A percentile compares a stretch with the other conserved stretches of the same genome.
phyloP scores from a whole-genome alignment of 35 echinoderm and acorn worm species.

The Apostichopus parvimensis region DNA sequence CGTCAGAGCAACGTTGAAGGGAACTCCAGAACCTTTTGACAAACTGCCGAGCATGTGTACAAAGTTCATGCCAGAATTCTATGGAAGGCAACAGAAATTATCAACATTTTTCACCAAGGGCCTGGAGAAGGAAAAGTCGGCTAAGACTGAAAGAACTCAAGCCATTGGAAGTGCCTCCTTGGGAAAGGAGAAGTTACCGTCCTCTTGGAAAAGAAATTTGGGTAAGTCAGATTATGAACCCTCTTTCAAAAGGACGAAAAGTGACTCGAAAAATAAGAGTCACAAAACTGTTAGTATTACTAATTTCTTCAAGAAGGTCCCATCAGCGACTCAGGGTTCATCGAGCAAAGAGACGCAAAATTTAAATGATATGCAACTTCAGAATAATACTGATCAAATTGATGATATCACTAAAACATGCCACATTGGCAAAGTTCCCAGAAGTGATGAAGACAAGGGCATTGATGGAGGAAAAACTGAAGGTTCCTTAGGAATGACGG shows the following conservation, averaged over 20 bases:
- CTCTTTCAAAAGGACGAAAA: slow-evolving; percentile 29
- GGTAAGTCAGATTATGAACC: slow-evolving; percentile 30
- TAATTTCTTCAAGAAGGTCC: slow-evolving; percentile 16
- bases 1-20: slow-evolving; percentile 72
- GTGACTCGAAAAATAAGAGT: neutral
- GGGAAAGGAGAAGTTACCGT: neutral
- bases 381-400: neutral
- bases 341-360: neutral
- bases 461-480: neutral
- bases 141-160: neutral
- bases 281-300: slow-evolving; percentile 33
- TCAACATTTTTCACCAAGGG: slow-evolving; percentile 82
- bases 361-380: neutral
- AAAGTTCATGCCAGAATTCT: slow-evolving; percentile 93
- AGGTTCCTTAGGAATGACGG: neutral
- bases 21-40: slow-evolving; percentile 43
- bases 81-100: slow-evolving; percentile 87
- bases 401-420: neutral
- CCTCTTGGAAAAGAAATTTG: neutral
- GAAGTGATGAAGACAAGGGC: neutral
- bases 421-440: neutral
- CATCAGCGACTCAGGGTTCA: neutral
- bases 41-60: slow-evolving; percentile 78
- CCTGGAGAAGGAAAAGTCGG: slow-evolving; percentile 56
- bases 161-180: neutral